phyloP scores from a whole-genome alignment of 2,888 invertebrate species.

The Dinocampus coccinellae region DNA sequence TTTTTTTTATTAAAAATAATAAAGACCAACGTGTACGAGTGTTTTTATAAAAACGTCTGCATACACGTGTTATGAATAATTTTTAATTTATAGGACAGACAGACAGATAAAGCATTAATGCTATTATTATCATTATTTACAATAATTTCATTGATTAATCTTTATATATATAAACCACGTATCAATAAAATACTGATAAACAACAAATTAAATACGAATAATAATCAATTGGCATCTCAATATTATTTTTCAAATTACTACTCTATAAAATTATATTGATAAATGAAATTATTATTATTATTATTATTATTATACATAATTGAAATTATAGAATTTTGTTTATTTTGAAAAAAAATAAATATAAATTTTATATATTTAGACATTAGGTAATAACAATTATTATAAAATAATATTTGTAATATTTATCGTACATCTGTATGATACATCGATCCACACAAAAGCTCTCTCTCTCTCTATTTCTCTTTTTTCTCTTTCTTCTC shows the following conservation, averaged over 20 bases:
- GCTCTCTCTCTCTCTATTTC: background rate
- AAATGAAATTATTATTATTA: too few relatives aligned
- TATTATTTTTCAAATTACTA: too few relatives aligned
- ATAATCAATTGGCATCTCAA: too few relatives aligned
- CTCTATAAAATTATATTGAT: too few relatives aligned
- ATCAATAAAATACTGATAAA: background rate
- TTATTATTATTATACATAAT: too few relatives aligned
- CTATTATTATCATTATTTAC: background rate
- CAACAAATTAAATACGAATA: background rate
- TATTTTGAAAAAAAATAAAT: too few relatives aligned
- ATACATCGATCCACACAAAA: background rate
- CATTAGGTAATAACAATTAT: background rate
- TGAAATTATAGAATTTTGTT: too few relatives aligned
- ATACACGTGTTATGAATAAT: slow-evolving; percentile 17
- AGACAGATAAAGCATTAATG: background rate
- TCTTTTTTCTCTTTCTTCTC: too few relatives aligned
- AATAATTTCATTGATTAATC: background rate
- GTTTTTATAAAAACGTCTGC: background rate
- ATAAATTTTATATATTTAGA: too few relatives aligned
- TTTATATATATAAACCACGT: background rate
- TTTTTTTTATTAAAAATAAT: too few relatives aligned
- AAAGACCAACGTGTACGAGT: slow-evolving; percentile 6
- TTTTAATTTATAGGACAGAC: slow-evolving; percentile 1
- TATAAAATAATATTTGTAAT: background rate
- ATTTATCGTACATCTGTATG: background rate